Base-by-base conservation (phyloP, 2,113 vertebrate genomes). In the Apteryx mantelli region DNA sequence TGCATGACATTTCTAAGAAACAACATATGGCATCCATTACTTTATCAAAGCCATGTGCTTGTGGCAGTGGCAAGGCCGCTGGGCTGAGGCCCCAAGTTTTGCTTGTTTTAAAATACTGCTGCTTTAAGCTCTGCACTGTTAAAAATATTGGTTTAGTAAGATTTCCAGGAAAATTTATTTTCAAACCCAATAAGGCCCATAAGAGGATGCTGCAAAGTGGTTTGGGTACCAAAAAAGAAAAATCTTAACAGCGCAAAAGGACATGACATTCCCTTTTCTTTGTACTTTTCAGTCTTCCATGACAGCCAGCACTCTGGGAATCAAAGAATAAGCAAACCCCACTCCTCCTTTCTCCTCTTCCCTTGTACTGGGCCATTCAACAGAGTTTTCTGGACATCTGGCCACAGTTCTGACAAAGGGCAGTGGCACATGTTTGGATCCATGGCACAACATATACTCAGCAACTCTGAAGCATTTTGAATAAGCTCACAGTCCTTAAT, bases 11-110 rank as follows among this genome's bases (percentile, higher is more conserved):
- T 95, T 95, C 91, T 97, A 89, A 91, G 95, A 88, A 96, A 65
- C 84, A 89, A 80, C 94, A 97, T 91, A 91, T 95, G 94, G 85
- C 42, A 93, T 90, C 63, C 60, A 97, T 97, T 97, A 96, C 66
- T 95, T 86, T 95, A 93, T 94, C 82, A 89, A 89, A 94, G 68
- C 50, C 1, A 0, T 55, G 28, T 81, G 71, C 26, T 46, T 90
- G 76, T 88, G 75, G 55, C 71, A 60, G 75, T 77, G 32, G 68
- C 52, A 89, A 95, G 76, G 76, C 75, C 89, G 58, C 19, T 0
- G 3, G n/a, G 68, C 89, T 96, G 84, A 85, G 81, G 63, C 46
- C 66, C 69, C 78, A 80, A 24, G 36, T 73, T 88, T 74, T 88
- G 4, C 58, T 95, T 89, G 36, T 36, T 94, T 94, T 86, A 86